These are phyloP conservation scores for Grus americana DNA, from an alignment of 2,113 vertebrate species.

Conservation along the genomic window DNA sequence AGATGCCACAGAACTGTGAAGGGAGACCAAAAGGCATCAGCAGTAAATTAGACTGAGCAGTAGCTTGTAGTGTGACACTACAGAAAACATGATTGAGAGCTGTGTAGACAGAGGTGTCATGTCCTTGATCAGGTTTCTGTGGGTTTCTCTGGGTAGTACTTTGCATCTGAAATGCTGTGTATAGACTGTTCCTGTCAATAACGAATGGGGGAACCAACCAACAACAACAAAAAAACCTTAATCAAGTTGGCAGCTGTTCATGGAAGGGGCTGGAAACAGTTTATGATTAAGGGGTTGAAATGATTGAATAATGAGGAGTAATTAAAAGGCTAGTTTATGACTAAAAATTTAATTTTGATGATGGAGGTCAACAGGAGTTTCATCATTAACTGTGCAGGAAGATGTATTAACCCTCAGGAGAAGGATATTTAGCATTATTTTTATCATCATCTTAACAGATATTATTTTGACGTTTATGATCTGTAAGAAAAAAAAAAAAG, in stretches of 20 bases:
- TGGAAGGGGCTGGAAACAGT: background rate
- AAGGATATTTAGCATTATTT: background rate
- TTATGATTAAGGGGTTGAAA: background rate
- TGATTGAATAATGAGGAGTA: slow-evolving; percentile 20
- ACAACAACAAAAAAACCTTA: background rate
- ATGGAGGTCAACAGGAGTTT: slow-evolving; percentile 19
- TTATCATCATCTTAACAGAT: background rate
- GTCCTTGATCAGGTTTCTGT: background rate
- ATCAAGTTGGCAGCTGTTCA: background rate
- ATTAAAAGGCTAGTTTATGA: slow-evolving; percentile 35
- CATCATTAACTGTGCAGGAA: background rate
- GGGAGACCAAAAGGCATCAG: background rate
- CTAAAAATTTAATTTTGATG: slow-evolving; percentile 30
- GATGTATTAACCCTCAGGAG: background rate
- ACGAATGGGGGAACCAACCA: background rate
- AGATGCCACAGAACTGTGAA: background rate
- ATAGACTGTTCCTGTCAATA: background rate
- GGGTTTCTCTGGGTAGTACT: background rate
- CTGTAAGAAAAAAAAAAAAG: background rate
- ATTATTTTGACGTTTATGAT: background rate
- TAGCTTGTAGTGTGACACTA: background rate
- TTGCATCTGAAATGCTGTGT: background rate
- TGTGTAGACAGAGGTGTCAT: background rate
- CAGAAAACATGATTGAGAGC: background rate
- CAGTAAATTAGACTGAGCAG: background rate